A percentile compares a stretch with the other conserved stretches of the same genome.
Evolutionary conservation across 2,888 invertebrate genomes (phyloP).

Genomic region (Heliconius sara): DNA sequence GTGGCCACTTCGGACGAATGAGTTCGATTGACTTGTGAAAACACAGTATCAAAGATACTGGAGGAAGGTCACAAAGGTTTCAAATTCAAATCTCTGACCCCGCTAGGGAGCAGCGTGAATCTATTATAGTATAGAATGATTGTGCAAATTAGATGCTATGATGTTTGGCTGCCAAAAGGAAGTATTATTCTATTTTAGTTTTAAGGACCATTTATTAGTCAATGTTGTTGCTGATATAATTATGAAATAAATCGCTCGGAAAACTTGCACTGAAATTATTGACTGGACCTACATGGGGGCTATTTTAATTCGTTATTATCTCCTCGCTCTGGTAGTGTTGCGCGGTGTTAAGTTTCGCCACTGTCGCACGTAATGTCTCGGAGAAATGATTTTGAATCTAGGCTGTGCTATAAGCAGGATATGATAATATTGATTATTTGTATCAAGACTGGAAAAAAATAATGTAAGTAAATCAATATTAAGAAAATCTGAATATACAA

Average conservation of each 20-base stretch:
- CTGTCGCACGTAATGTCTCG: too few species aligned
- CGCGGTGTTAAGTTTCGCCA: background rate
- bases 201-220: background rate
- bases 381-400: too few species aligned
- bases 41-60: too few species aligned
- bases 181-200: slow-evolving; percentile 10
- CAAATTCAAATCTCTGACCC: too few species aligned
- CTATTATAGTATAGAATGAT: too few species aligned
- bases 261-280: background rate
- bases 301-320: too few species aligned
- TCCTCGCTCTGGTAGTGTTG: background rate
- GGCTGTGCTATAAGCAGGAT: too few species aligned
- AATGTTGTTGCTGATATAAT: background rate
- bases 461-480: background rate
- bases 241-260: background rate
- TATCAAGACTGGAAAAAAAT: background rate
- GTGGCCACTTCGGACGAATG: too few species aligned
- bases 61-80: too few species aligned
- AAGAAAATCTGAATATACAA: background rate
- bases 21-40: too few species aligned
- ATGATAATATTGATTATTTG: background rate
- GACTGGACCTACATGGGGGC: too few species aligned
- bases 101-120: too few species aligned
- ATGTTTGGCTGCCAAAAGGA: slow-evolving; percentile 11
- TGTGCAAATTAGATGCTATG: background rate